A percentile compares a stretch with the other conserved stretches of the same genome.
Evolutionary conservation across 2,797 vertebrate genomes (phyloP).

Genomic region (Lepidocolaptes lacrymiger): DNA sequence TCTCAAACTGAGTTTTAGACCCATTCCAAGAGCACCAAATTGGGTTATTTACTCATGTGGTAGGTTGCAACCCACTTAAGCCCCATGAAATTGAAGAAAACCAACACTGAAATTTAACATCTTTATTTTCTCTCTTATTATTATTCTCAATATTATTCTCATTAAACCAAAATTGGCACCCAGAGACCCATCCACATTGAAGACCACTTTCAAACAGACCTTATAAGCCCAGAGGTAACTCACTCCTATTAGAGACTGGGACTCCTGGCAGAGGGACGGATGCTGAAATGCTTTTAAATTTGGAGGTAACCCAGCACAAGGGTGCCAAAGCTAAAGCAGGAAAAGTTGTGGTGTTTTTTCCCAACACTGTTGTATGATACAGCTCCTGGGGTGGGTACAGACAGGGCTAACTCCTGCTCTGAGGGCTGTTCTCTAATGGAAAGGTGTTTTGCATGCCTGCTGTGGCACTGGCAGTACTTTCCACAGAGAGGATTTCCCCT

Average conservation of each 20-base stretch:
- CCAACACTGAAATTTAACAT: neutral
- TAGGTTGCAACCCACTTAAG: neutral
- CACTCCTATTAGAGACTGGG: neutral
- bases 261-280: neutral
- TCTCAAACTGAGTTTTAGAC: neutral
- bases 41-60: neutral
- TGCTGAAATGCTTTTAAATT: neutral
- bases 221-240: constrained; percentile 22
- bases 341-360: neutral
- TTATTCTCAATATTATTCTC: neutral
- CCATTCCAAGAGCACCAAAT: neutral
- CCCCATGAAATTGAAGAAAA: neutral
- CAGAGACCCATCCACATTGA: neutral
- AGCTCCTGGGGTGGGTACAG: fast-evolving
- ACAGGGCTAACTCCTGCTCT: fast-evolving
- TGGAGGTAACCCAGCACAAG: neutral
- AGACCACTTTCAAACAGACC: neutral
- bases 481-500: neutral
- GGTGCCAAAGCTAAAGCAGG: neutral
- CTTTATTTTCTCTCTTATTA: constrained; percentile 46
- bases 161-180: neutral
- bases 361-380: neutral
- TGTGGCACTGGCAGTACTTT: neutral
- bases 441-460: neutral
- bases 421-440: neutral